Percentiles rank a stretch among this genome's conserved stretches.
Evolutionary conservation across 2,113 vertebrate species (phyloP).

Genomic region (Phrynocephalus versicolor): DNA sequence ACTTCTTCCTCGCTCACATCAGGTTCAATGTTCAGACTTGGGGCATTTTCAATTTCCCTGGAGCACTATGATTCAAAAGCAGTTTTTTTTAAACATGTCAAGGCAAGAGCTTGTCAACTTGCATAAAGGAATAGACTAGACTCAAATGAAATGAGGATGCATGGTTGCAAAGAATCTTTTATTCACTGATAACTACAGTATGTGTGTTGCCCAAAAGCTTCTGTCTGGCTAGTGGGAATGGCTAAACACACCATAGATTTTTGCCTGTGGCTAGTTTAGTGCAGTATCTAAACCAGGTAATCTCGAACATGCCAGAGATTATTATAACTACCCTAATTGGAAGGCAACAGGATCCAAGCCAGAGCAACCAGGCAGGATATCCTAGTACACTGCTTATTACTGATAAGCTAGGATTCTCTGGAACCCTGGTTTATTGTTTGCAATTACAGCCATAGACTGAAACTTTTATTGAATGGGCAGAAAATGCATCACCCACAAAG

Average conservation of each 20-base stretch:
- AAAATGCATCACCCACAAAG: background rate
- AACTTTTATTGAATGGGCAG: background rate
- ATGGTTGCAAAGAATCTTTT: background rate
- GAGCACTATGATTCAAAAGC: slow-evolving; percentile 8
- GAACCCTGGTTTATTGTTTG: no score
- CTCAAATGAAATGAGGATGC: background rate
- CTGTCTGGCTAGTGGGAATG: background rate
- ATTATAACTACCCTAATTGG: background rate
- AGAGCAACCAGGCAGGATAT: background rate
- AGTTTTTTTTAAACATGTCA: background rate
- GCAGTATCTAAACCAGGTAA: no score
- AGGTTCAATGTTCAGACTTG: background rate
- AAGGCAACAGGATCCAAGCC: background rate
- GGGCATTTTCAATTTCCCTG: background rate
- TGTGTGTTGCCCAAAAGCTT: background rate
- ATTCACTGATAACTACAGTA: background rate
- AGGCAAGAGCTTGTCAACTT: background rate
- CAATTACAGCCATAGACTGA: background rate
- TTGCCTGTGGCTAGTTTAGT: no score
- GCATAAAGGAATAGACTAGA: background rate
- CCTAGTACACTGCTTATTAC: background rate
- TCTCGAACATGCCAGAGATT: background rate
- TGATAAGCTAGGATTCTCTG: no score
- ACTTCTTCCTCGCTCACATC: background rate
- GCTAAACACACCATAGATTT: no score